These are phyloP conservation scores for Orius laevigatus DNA, from an alignment of 1,140 invertebrate species.

Conservation along the genomic window DNA sequence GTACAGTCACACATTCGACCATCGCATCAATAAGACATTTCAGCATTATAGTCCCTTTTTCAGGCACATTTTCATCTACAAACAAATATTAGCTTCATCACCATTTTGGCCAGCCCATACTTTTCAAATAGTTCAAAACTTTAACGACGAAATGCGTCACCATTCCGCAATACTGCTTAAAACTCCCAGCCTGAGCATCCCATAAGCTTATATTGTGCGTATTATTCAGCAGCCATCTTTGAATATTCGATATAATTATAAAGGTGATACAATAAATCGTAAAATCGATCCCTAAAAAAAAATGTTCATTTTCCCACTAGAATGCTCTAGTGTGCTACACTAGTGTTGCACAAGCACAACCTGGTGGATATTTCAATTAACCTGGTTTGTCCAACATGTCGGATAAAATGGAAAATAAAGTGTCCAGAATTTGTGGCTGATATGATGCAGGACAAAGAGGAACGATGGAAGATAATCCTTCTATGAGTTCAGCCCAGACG, in stretches of 20 bases:
- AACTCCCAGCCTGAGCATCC: constrained; percentile 64
- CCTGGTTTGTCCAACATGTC: constrained; percentile 52
- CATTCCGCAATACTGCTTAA: constrained; percentile 83
- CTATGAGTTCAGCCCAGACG: constrained; percentile 81
- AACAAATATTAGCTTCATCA: too few species aligned
- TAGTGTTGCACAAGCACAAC: background rate
- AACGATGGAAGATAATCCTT: constrained; percentile 68
- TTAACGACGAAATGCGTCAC: constrained; percentile 81
- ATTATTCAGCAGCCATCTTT: constrained; percentile 58
- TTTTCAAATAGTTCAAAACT: constrained; percentile 45
- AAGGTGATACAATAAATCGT: constrained; percentile 82
- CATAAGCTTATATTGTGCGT: constrained; percentile 39
- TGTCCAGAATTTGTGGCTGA: constrained; percentile 73
- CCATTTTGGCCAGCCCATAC: too few species aligned
- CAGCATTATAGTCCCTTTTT: constrained; percentile 53
- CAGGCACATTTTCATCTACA: constrained; percentile 17
- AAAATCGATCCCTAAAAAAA: constrained; percentile 54
- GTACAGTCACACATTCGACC: constrained; percentile 78
- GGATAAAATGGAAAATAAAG: constrained; percentile 64
- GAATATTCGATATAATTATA: constrained; percentile 70
- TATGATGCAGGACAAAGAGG: constrained; percentile 65
- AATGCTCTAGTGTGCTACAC: too few species aligned
- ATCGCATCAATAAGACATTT: constrained; percentile 75
- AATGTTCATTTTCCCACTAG: background rate
- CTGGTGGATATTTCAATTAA: constrained; percentile 16